Conservation (phyloP, 2,113 vertebrate genomes). For the Phodopus roborovskii region DNA sequence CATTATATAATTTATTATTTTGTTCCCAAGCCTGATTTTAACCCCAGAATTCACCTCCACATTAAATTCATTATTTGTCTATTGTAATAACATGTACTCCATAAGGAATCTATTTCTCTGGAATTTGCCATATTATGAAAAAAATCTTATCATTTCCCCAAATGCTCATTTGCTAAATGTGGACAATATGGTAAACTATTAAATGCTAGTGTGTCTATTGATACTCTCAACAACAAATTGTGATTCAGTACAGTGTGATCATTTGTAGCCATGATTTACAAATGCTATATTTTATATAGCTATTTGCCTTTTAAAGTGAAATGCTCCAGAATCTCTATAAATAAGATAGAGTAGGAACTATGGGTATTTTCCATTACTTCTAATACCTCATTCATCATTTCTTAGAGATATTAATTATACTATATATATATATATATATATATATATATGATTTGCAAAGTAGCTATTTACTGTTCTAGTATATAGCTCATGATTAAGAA, state of each 20-base stretch:
- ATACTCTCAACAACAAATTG: neutral
- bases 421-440: too few species aligned
- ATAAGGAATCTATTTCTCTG: neutral
- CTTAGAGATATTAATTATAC: neutral
- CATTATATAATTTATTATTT: neutral
- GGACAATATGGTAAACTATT: neutral
- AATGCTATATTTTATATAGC: neutral
- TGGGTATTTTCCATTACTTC: neutral
- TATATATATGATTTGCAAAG: neutral
- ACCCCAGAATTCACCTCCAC: neutral
- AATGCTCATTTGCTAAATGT: neutral
- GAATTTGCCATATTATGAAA: neutral
- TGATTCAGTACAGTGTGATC: neutral
- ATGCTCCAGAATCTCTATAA: neutral
- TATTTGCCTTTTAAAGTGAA: neutral
- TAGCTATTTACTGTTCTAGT: neutral
- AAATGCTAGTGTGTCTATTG: neutral
- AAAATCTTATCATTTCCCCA: neutral
- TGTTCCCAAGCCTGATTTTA: neutral
- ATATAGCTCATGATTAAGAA: neutral
- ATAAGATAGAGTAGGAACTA: neutral
- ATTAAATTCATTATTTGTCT: neutral
- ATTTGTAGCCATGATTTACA: neutral
- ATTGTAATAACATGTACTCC: neutral
- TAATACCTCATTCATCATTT: neutral